Evolutionary conservation across 2,113 vertebrate genomes (phyloP).

Genomic region (Poicephalus meyeri): DNA sequence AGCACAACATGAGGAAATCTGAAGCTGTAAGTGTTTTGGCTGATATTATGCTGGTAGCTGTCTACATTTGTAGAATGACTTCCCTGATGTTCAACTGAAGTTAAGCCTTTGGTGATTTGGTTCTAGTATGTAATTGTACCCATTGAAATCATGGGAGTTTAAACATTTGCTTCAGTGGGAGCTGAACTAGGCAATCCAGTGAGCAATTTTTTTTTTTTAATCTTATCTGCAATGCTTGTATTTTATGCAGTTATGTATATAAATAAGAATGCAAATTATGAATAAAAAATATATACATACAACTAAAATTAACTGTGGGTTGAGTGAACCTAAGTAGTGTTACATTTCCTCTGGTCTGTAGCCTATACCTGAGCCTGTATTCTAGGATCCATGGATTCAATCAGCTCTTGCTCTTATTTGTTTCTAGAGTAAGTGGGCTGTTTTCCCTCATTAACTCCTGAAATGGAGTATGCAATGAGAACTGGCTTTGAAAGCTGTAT

Average conservation of each 20-base stretch:
- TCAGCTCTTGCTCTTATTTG: neutral
- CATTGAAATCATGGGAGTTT: neutral
- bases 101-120: neutral
- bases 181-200: neutral
- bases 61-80: neutral
- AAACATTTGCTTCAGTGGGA: neutral
- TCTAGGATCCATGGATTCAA: neutral
- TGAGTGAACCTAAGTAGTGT: neutral
- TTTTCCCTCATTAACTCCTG: neutral
- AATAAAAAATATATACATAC: neutral
- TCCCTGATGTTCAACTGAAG: neutral
- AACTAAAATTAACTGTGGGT: neutral
- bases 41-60: neutral
- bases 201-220: neutral
- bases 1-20: conserved; percentile 57
- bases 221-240: neutral
- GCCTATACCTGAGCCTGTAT: neutral
- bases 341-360: neutral
- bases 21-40: conserved; percentile 74
- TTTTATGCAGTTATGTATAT: neutral
- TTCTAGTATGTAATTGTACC: neutral
- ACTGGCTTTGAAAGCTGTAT: neutral
- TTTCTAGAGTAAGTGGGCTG: neutral
- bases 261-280: neutral
- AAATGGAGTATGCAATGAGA: neutral